Evolutionary conservation across 2,888 invertebrate genomes (phyloP).

Genomic region (Aphrophora alni): DNA sequence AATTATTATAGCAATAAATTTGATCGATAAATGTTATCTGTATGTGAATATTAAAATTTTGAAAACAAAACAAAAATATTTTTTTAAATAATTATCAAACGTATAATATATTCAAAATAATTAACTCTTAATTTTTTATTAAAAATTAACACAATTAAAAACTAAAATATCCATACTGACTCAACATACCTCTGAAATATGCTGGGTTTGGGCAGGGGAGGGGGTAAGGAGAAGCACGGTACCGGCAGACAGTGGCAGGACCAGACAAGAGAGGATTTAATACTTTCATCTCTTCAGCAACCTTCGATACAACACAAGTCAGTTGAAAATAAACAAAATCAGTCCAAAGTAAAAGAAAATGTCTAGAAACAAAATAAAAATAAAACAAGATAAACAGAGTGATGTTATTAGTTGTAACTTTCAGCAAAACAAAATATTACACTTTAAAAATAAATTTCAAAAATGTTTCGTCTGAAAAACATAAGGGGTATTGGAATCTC

Average conservation of each 20-base stretch:
- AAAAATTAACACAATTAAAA: not conserved
- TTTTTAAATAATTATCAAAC: no score
- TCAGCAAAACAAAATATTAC: no score
- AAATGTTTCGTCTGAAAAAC: no score
- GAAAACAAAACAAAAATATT: no score
- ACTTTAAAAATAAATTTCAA: no score
- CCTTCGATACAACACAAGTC: slow-evolving; percentile 7
- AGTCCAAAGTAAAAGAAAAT: slow-evolving; percentile 2
- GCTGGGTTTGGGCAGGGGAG: slow-evolving; percentile 9
- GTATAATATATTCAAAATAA: no score
- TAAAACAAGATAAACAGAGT: not conserved
- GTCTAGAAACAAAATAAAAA: slow-evolving; percentile 7
- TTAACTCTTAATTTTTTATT: no score
- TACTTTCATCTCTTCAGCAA: not conserved
- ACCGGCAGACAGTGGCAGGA: not conserved
- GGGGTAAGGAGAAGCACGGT: not conserved
- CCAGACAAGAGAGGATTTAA: not conserved
- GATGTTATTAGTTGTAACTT: not conserved
- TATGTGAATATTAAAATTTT: no score
- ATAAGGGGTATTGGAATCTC: no score
- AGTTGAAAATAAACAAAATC: slow-evolving; percentile 5
- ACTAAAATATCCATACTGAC: not conserved
- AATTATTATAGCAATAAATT: no score
- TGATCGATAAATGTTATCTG: no score
- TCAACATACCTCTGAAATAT: not conserved